Evolutionary conservation across 1,140 invertebrate species (phyloP).

Genomic region (Drosophila takahashii): DNA sequence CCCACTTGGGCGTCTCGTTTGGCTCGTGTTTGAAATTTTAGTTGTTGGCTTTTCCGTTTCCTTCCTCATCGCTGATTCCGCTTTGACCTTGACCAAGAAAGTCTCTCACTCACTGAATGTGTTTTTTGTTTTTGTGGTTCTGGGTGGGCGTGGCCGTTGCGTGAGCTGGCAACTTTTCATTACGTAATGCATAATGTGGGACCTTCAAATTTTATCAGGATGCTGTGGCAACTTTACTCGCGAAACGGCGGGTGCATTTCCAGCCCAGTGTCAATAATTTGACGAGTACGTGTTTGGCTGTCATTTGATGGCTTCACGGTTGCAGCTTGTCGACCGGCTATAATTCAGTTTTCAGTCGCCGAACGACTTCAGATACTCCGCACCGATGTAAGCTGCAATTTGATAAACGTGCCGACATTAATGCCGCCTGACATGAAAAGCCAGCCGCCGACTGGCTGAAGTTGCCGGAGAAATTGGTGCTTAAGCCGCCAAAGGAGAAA

Average conservation of each 20-base stretch:
- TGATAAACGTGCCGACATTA: slow-evolving; percentile 76
- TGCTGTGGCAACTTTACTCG: slow-evolving; percentile 28
- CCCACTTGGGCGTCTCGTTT: slow-evolving; percentile 36
- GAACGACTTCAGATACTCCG: slow-evolving; percentile 19
- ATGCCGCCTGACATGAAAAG: slow-evolving; percentile 66
- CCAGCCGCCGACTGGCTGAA: slow-evolving; percentile 29
- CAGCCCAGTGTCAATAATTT: slow-evolving; percentile 52
- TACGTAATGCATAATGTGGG: slow-evolving; percentile 40
- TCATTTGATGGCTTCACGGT: slow-evolving; percentile 36
- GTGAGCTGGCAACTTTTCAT: slow-evolving; percentile 50
- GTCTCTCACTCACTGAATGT: neutral
- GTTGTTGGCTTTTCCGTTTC: slow-evolving; percentile 33
- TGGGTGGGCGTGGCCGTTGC: slow-evolving; percentile 49
- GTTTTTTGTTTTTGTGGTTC: neutral
- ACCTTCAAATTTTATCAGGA: slow-evolving; percentile 47
- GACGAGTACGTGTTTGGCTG: slow-evolving; percentile 45
- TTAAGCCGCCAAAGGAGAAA: slow-evolving; percentile 19
- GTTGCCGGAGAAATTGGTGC: slow-evolving; percentile 35
- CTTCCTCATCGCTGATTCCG: slow-evolving; percentile 30
- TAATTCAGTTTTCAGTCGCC: slow-evolving; percentile 44
- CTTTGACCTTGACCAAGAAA: slow-evolving; percentile 71
- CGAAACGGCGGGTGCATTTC: slow-evolving; percentile 20
- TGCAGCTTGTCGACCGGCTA: slow-evolving; percentile 34
- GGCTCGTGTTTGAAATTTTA: slow-evolving; percentile 47
- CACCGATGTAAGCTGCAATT: slow-evolving; percentile 64